phyloP scores from a whole-genome alignment of 2,888 invertebrate genomes.

The Campoplex capitator region DNA sequence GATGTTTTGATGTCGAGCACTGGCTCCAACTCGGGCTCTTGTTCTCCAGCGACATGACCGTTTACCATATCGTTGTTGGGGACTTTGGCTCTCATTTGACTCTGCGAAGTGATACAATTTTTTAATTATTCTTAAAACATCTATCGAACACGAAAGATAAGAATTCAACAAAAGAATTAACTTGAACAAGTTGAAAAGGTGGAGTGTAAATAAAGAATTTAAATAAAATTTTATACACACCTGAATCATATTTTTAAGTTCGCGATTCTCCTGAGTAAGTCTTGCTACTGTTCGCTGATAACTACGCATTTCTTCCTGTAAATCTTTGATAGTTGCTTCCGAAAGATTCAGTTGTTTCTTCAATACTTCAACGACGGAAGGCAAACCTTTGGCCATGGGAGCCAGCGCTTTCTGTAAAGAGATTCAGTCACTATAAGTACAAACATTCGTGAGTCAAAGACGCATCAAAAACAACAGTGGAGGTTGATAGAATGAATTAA shows the following conservation, averaged over 20 bases:
- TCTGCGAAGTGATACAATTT: constrained; percentile 48
- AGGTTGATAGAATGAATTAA: background rate
- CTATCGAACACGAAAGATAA: background rate
- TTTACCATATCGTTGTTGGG: constrained; percentile 76
- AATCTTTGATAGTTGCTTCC: constrained; percentile 88
- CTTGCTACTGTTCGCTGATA: constrained; percentile 90
- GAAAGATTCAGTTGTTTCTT: constrained; percentile 88
- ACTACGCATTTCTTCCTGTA: constrained; percentile 88
- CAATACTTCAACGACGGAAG: constrained; percentile 83
- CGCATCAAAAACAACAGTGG: background rate
- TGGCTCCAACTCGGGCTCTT: constrained; percentile 85
- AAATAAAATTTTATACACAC: constrained; percentile 62
- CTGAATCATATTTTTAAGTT: constrained; percentile 87
- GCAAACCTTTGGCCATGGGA: constrained; percentile 81
- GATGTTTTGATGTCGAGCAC: constrained; percentile 85
- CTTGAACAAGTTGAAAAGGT: background rate
- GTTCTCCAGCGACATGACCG: constrained; percentile 84
- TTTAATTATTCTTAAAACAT: background rate
- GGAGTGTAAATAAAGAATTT: no score
- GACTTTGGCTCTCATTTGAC: constrained; percentile 69
- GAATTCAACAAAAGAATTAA: background rate
- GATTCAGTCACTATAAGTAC: constrained; percentile 5
- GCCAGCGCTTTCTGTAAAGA: constrained; percentile 79
- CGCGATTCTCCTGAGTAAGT: constrained; percentile 92
- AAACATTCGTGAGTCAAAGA: background rate